These are phyloP conservation scores for Melinopterus prodromus DNA, from an alignment of 2,888 invertebrate genomes.

Conservation along the genomic window DNA sequence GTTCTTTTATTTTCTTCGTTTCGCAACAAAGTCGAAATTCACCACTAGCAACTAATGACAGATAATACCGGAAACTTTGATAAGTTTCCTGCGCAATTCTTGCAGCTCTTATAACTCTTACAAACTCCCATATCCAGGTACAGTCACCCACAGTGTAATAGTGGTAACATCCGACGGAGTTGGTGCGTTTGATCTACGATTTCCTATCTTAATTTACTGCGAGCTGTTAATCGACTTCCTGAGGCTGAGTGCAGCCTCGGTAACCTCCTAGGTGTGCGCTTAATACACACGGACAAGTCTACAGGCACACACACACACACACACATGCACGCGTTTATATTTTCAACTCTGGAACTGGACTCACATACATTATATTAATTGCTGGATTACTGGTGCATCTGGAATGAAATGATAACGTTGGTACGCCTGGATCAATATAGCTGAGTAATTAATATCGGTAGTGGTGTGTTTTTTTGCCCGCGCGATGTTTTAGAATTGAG, in stretches of 20 bases:
- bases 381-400: no score
- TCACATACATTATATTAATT: no score
- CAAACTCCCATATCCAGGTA: not conserved
- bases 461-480: no score
- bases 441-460: no score
- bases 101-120: not conserved
- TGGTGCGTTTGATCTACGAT: slow-evolving; percentile 19
- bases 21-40: no score
- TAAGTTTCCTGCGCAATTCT: slow-evolving; percentile 4
- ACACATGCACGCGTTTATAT: no score
- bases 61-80: not conserved
- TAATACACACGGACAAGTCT: not conserved
- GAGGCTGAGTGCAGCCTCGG: not conserved
- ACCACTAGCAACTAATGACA: not conserved
- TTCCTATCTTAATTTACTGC: slow-evolving; percentile 19
- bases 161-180: slow-evolving; percentile 15
- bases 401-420: no score
- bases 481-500: no score
- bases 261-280: not conserved
- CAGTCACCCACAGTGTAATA: not conserved
- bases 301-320: not conserved
- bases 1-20: no score
- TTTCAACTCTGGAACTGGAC: no score
- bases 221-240: slow-evolving; percentile 20
- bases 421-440: no score